Evolutionary conservation across 2,888 invertebrate species (phyloP), one percentile per base, ranked within the genome.

Genomic region (Acleris holmiana): DNA sequence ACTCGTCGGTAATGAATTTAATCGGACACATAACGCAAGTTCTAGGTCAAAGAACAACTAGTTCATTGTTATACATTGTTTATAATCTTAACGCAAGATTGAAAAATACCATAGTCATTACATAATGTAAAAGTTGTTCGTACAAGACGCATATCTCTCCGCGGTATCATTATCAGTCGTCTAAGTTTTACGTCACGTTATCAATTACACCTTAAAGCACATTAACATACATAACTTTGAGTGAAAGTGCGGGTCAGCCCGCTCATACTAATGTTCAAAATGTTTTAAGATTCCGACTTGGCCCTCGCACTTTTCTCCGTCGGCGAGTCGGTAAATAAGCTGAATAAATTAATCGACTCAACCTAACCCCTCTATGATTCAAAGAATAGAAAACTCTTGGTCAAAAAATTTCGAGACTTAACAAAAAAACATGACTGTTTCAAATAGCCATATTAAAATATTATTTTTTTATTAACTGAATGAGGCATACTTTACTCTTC

Each of bases 141-240:
- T 50, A 23, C 49, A 49, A 59, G 54, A 55, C 41, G 57, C 57
- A 8, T 29, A 25, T 25, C 25, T 25, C 7, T 25, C 7, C 25
- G 8, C 54, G 41, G 70, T 74, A 71, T 76, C 68, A 70, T 67
- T 71, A 78, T 75, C 73, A 69, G 75, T 74, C 72, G 75, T 74
- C 75, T 72, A 73, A 72, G 74, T 78, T 88, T 88, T 88, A 87
- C 86, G 88, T 91, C 86, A 91, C 86, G 76, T 83, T 86, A 88
- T 86, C 85, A 86, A 86, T 85, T 82, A 83, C 82, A 84, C 84
- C 86, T 85, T 83, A 79, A 64, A 79, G 78, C 78, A 79, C 83
- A 86, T 90, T 90, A 89, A 87, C 85, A 89, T 83, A 91, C 89
- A 89, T 89, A 91, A 91, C 88, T 84, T 85, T 80, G 82, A 91